Base-by-base conservation (phyloP, 1,140 invertebrate species). In the Caenorhabditis inopinata region DNA sequence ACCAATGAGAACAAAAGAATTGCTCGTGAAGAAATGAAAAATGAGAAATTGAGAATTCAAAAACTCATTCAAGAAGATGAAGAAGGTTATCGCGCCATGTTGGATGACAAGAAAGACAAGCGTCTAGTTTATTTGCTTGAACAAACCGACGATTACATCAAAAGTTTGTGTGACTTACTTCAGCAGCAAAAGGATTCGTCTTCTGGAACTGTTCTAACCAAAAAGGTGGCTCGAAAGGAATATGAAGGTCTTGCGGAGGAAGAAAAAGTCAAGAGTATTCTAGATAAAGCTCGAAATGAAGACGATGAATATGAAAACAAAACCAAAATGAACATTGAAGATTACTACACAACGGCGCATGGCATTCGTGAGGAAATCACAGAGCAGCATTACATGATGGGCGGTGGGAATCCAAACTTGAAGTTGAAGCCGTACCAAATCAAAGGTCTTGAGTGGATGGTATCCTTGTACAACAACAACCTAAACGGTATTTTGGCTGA, bases 71-170 rank as follows among this genome's bases (percentile, higher is more conserved):
- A 94, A 79, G 91, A 91, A 85, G 91, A 91, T 88, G 91, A 91
- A 87, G 91, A 91, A 80, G 91, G 91, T 47, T 92, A 92, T 86
- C 90, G 97, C 84, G 98, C 98, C 90, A 92, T 99, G 48, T 97
- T 99, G 88, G 97, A 99, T 93, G 96, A 99, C 89, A 98, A 99
- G 92, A 99, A 99, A 92, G 97, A 99, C 90, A 97, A 97, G 89
- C 93, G 97, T 75, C 90, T 99, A 84, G 96, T 96, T n/a, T 98
- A 97, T 92, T 91, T 99, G 35, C 91, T 99, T 16, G 93, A 94
- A 0, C 96, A 99, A 89, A 99, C 97, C 7, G 97, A 99, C 90
- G 96, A 98, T 87, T 99, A 98, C 88, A 97, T 99, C 83, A 92
- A 93, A 81, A 97, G 96, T 90, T 92, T 99, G 46, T 88, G 86